These are phyloP conservation scores for Mustela lutreola DNA, from an alignment of 2,113 vertebrate genomes.

Conservation along the genomic window DNA sequence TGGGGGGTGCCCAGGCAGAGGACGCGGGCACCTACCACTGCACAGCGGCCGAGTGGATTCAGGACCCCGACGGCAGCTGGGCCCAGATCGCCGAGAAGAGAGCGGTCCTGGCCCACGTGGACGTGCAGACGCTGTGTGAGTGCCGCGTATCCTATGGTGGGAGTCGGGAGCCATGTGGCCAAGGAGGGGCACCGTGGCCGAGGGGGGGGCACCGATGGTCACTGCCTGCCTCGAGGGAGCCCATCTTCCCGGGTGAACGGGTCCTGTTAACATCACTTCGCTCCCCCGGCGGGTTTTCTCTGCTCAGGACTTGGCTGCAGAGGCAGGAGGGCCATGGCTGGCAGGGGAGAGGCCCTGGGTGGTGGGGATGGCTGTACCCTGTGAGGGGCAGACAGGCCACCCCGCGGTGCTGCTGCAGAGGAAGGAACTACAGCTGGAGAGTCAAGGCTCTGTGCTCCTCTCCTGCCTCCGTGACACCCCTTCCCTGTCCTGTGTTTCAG, in stretches of 20 bases:
- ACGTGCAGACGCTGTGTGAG: constrained; percentile 91
- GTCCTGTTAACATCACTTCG: background rate
- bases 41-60: constrained; percentile 92
- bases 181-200: background rate
- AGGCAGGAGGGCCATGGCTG: background rate
- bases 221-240: background rate
- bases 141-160: background rate
- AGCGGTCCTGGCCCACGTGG: constrained; percentile 91
- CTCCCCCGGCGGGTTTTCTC: background rate
- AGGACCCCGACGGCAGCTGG: constrained; percentile 92
- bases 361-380: too few species aligned
- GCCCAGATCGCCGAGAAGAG: constrained; percentile 91
- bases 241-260: background rate
- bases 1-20: constrained; percentile 85
- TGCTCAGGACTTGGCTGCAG: background rate
- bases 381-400: background rate
- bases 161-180: background rate
- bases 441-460: accelerated
- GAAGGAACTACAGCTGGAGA: background rate
- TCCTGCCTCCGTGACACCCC: background rate
- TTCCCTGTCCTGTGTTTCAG: constrained; percentile 79
- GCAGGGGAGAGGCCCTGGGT: background rate
- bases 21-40: constrained; percentile 93
- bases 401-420: background rate
- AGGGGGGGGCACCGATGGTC: background rate